A percentile compares a stretch with the other conserved stretches of the same genome.
These are phyloP conservation scores for Clusia tigrina DNA, from an alignment of 2,888 invertebrate species.

Conservation along the genomic window DNA sequence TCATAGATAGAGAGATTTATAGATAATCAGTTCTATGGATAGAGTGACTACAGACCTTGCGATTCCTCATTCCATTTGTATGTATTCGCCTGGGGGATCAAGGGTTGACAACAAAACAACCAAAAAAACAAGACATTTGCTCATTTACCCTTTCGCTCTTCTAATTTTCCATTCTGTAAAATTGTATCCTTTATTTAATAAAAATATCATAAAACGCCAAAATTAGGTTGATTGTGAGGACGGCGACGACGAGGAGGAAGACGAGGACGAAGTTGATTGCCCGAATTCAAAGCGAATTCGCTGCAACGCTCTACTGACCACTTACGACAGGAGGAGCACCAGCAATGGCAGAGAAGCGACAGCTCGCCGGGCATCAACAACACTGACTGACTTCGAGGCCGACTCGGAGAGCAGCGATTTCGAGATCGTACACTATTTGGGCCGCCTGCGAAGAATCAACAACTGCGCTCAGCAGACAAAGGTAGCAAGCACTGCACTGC, in stretches of 20 bases:
- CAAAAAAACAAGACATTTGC: too few species aligned
- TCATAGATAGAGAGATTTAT: too few species aligned
- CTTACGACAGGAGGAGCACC: constrained; percentile 25
- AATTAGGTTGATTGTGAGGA: constrained; percentile 50
- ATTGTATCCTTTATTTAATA: neutral
- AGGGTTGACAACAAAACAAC: too few species aligned
- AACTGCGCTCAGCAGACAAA: constrained; percentile 6
- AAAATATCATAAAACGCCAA: constrained; percentile 11
- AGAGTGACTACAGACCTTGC: too few species aligned
- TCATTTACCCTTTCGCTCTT: neutral
- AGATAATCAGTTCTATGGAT: too few species aligned
- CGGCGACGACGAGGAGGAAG: constrained; percentile 57
- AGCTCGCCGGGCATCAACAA: constrained; percentile 40
- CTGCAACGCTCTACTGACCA: constrained; percentile 40
- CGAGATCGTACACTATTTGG: constrained; percentile 60
- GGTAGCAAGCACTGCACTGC: constrained; percentile 9
- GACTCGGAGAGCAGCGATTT: constrained; percentile 69
- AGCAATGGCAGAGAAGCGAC: constrained; percentile 30
- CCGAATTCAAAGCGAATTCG: constrained; percentile 45
- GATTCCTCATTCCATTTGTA: too few species aligned
- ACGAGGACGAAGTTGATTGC: constrained; percentile 54
- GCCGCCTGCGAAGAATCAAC: constrained; percentile 31
- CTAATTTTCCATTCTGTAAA: neutral
- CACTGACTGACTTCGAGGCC: constrained; percentile 68
- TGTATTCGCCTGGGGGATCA: too few species aligned